Percentiles rank a stretch among this genome's conserved stretches.
phyloP scores from a whole-genome alignment of 2,113 vertebrate species.

The Numida meleagris region DNA sequence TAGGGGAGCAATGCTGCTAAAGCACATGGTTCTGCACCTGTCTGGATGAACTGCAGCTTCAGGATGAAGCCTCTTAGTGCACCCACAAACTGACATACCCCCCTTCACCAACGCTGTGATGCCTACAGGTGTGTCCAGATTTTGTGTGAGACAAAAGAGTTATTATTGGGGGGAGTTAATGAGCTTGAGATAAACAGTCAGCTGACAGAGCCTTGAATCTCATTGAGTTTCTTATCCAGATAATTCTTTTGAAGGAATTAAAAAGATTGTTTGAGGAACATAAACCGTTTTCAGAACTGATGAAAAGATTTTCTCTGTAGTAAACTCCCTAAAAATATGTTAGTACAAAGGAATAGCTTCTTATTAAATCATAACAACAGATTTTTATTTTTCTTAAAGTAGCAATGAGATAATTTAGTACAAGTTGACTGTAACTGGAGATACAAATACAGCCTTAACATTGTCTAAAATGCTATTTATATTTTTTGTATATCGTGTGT shows the following conservation, averaged over 20 bases:
- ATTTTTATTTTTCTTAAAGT: neutral
- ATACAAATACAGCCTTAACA: neutral
- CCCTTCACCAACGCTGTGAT: neutral
- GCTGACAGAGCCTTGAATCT: neutral
- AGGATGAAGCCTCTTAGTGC: neutral
- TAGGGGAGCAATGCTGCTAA: neutral
- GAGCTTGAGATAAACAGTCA: neutral
- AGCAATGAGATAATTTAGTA: neutral
- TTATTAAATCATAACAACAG: neutral
- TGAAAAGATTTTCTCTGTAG: neutral
- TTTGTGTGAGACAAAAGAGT: neutral
- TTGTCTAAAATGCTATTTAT: neutral
- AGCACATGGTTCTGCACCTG: neutral
- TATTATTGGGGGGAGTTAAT: neutral
- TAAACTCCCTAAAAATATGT: neutral
- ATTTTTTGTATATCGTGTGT: neutral
- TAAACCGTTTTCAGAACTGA: neutral
- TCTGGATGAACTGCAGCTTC: neutral
- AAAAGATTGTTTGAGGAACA: neutral
- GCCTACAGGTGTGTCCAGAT: neutral
- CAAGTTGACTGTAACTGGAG: neutral
- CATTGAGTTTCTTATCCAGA: neutral
- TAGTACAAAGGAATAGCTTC: neutral
- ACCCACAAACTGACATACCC: accelerated
- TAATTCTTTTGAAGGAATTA: neutral